These are phyloP conservation scores for Pedionomus torquatus DNA, from an alignment of 2,113 vertebrate genomes.

Conservation along the genomic window DNA sequence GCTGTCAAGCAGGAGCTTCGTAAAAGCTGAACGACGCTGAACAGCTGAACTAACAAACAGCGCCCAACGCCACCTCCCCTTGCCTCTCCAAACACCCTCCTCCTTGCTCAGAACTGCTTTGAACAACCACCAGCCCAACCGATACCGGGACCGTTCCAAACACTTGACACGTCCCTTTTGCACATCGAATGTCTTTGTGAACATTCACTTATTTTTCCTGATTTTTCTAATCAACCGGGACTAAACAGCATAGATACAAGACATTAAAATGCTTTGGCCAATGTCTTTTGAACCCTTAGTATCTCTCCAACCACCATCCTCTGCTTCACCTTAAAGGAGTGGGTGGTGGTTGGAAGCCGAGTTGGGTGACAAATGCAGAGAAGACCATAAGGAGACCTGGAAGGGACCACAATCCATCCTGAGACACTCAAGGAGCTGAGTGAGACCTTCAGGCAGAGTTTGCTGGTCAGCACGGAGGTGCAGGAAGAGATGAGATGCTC, in stretches of 20 bases:
- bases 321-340: neutral
- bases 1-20: neutral
- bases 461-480: neutral
- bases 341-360: neutral
- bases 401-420: neutral
- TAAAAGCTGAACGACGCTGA: neutral
- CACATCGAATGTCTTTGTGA: neutral
- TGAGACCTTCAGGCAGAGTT: neutral
- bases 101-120: neutral
- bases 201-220: rapidly evolving
- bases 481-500: neutral
- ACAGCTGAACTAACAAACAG: neutral
- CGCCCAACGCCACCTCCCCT: neutral
- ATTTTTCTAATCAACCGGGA: neutral
- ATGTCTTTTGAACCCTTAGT: neutral
- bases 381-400: neutral
- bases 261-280: neutral
- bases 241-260: neutral
- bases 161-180: neutral
- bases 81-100: neutral
- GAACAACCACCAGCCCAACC: neutral
- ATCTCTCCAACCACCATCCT: neutral
- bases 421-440: neutral
- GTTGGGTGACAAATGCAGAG: neutral
- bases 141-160: neutral